Evolutionary conservation across 2,113 vertebrate genomes (phyloP).

Genomic region (Gallinago undulata): DNA sequence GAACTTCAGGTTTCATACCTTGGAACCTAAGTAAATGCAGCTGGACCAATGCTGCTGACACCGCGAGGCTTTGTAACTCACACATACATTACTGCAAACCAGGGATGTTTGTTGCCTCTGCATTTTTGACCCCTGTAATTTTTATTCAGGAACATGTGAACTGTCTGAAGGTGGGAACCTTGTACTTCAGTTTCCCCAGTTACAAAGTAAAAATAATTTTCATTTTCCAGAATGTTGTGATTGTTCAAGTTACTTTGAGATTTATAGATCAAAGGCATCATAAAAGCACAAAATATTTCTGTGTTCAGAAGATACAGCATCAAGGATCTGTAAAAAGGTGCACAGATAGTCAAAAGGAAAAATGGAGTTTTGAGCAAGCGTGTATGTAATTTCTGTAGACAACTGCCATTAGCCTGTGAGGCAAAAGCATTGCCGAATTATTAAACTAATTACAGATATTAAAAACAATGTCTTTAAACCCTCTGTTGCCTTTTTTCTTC

Average conservation of each 20-base stretch:
- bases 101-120: background rate
- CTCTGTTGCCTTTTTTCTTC: background rate
- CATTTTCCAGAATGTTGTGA: background rate
- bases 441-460: slow-evolving; percentile 61
- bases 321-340: background rate
- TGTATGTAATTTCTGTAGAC: background rate
- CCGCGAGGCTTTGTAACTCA: background rate
- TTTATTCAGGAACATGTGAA: background rate
- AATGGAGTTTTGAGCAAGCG: background rate
- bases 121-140: background rate
- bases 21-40: background rate
- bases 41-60: background rate
- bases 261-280: background rate
- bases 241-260: background rate
- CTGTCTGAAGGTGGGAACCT: background rate
- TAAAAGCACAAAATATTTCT: background rate
- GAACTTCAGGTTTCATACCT: background rate
- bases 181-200: background rate
- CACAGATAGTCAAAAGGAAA: background rate
- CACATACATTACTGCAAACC: background rate
- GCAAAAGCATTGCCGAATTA: slow-evolving; percentile 31
- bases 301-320: background rate
- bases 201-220: background rate
- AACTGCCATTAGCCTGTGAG: slow-evolving; percentile 1
- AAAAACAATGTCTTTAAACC: slow-evolving; percentile 43